Evolutionary conservation across 2,113 vertebrate species (phyloP), one percentile per base, ranked within the genome.

Genomic region (Aptenodytes patagonicus): DNA sequence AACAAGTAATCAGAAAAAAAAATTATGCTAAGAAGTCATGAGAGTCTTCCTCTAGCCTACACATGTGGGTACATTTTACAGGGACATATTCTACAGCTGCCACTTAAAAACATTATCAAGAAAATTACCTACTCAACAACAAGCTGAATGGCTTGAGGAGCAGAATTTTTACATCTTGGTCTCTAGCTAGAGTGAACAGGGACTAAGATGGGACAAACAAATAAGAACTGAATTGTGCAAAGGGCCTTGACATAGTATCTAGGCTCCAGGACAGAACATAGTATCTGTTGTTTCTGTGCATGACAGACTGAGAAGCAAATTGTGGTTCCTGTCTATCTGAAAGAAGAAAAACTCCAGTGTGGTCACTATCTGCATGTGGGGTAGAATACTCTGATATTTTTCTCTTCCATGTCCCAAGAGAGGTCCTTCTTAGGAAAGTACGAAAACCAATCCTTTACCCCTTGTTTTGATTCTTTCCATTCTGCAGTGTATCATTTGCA

Each of bases 371-470:
- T 52, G 17, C 6, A 10, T 11, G 7, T 8, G 8, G 32, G 19
- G 17, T 28, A 76, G 25, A 92, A 83, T 31, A 80, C 3, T 36
- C 42, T 34, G 9, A 1, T 40, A 34, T 25, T 82, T 71, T 71
- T 64, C 19, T 76, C 6, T 78, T 65, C 24, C 15, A 40, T 4
- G 60, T 58, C 10, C 32, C n/a, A 78, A n/a, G 28, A 62, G 9
- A 86, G 4, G 5, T 57, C 46, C 12, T 80, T 73, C 31, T 68
- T 44, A 17, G 29, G 14, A 60, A 75, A 86, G 32, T 17, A 65
- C 1, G 66, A 95, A 83, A 51, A 0, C 0, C 7, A 64, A 70
- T 46, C 11, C 36, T 75, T 83, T 71, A 24, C 4, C 2, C 6
- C 8, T 66, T 54, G 29, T 66, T 94, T 71, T 66, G 10, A 21